Percentiles rank a stretch among this genome's conserved stretches.
phyloP scores from a whole-genome alignment of 2,888 invertebrate genomes.

The Parnassius mnemosyne region DNA sequence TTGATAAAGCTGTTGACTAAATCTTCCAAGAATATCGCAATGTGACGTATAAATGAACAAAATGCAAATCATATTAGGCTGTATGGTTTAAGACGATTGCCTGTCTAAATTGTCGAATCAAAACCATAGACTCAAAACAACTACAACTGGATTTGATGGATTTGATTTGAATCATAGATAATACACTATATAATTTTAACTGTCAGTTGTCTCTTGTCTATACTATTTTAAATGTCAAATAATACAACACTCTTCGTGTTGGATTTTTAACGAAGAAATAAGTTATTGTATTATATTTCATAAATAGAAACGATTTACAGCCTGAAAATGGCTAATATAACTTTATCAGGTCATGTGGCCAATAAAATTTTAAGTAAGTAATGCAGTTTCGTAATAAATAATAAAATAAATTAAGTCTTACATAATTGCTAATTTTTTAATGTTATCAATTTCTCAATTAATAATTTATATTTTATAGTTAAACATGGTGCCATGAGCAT shows the following conservation, averaged over 20 bases:
- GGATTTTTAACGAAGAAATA: conserved; percentile 8
- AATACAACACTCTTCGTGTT: conserved; percentile 20
- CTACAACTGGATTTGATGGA: too few relatives aligned
- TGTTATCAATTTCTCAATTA: too few relatives aligned
- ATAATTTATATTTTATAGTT: conserved; percentile 41
- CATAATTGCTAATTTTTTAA: conserved; percentile 49
- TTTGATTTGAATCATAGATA: too few relatives aligned
- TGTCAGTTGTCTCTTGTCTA: too few relatives aligned
- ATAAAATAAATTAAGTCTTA: conserved; percentile 48
- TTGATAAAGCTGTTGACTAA: too few relatives aligned
- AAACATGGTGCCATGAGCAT: conserved; percentile 63
- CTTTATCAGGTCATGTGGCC: conserved; percentile 59
- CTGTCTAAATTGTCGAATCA: too few relatives aligned
- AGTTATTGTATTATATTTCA: conserved; percentile 22
- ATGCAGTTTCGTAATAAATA: conserved; percentile 5
- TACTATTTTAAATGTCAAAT: conserved; percentile 14
- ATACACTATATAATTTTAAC: too few relatives aligned
- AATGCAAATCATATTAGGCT: too few relatives aligned
- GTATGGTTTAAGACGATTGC: too few relatives aligned
- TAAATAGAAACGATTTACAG: conserved; percentile 28
- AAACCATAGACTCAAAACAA: too few relatives aligned
- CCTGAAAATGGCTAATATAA: conserved; percentile 70
- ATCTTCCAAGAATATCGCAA: too few relatives aligned
- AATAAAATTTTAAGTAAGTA: conserved; percentile 66
- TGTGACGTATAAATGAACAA: too few relatives aligned